Conservation (phyloP, 2,888 invertebrate species). For the Dorcus hopei region DNA sequence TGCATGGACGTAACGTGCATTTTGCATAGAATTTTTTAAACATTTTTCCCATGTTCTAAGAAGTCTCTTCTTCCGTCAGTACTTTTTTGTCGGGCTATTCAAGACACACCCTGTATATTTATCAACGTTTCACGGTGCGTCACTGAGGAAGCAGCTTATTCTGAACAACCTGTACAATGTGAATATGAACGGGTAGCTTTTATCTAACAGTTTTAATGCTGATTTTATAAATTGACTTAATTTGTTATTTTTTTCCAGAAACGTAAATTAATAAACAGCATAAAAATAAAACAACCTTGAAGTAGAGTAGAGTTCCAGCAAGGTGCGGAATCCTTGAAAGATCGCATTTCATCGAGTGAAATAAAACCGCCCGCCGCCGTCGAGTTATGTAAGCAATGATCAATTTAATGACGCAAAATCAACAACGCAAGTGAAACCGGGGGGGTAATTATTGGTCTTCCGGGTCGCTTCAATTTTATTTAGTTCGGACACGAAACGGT, state of each 20-base stretch:
- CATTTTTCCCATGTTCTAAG: too few relatives aligned
- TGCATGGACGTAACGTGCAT: too few relatives aligned
- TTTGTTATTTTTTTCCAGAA: neutral
- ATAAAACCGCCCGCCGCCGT: constrained; percentile 3
- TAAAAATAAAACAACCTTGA: constrained; percentile 6
- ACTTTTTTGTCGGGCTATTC: too few relatives aligned
- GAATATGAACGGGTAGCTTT: too few relatives aligned
- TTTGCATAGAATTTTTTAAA: too few relatives aligned
- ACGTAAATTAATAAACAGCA: neutral
- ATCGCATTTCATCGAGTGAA: constrained; percentile 9
- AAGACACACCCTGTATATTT: too few relatives aligned
- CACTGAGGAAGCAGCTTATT: too few relatives aligned
- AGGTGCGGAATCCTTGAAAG: constrained; percentile 14
- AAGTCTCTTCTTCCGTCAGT: too few relatives aligned
- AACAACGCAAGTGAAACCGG: neutral
- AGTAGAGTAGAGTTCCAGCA: constrained; percentile 7
- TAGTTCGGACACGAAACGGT: neutral
- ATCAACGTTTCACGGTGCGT: too few relatives aligned
- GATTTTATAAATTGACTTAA: neutral
- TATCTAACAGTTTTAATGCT: too few relatives aligned
- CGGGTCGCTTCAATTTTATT: neutral
- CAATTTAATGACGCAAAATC: neutral
- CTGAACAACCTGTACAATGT: too few relatives aligned
- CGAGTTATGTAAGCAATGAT: constrained; percentile 11
- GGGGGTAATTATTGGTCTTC: constrained; percentile 5